Conservation (phyloP, 1,140 invertebrate genomes). For the Lasaia peninsularis region DNA sequence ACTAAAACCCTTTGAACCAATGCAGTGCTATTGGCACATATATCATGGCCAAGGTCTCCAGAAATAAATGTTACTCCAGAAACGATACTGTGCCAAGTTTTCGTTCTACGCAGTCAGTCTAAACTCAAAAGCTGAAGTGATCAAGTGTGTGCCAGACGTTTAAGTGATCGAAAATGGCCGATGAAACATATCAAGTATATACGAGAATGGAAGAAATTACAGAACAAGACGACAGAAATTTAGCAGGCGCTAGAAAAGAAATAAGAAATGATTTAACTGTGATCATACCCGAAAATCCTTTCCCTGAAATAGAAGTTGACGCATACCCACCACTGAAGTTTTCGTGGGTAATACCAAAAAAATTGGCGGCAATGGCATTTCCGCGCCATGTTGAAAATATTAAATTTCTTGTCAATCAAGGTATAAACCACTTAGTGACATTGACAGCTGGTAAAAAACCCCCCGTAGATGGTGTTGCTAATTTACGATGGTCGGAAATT, state of each 20-base stretch:
- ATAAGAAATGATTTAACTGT: constrained; percentile 59
- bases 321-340: constrained; percentile 79
- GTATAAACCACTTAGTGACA: constrained; percentile 77
- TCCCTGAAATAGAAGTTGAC: constrained; percentile 70
- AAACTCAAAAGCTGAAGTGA: constrained; percentile 35
- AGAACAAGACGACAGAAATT: constrained; percentile 59
- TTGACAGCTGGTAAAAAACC: constrained; percentile 80
- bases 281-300: constrained; percentile 69
- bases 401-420: constrained; percentile 66
- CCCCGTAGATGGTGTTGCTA: constrained; percentile 69
- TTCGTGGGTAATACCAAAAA: constrained; percentile 79
- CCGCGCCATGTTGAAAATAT: constrained; percentile 71
- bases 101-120: constrained; percentile 50
- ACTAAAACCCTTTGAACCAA: constrained; percentile 3
- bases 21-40: constrained; percentile 19
- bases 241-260: constrained; percentile 64
- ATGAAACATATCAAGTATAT: constrained; percentile 52
- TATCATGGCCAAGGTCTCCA: constrained; percentile 54
- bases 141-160: background rate
- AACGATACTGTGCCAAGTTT: constrained; percentile 52
- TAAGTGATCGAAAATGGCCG: constrained; percentile 42
- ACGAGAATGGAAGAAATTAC: constrained; percentile 65
- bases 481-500: constrained; percentile 78
- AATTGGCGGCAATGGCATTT: constrained; percentile 80
- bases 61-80: constrained; percentile 71